Percentiles rank a stretch among this genome's conserved stretches.
phyloP scores from a whole-genome alignment of 2,888 invertebrate species.

The Drosophila buzzatii region DNA sequence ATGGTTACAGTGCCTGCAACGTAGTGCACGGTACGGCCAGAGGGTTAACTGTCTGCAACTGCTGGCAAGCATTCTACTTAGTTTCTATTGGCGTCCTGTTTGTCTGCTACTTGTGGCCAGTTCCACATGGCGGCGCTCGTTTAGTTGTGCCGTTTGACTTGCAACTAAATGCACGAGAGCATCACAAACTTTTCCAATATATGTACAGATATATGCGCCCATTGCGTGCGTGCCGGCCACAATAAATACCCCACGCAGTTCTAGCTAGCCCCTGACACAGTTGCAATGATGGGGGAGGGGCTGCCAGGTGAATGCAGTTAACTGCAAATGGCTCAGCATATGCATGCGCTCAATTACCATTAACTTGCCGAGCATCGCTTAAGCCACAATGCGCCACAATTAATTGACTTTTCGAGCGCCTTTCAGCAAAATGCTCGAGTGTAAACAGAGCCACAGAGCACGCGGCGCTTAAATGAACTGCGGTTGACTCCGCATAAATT shows the following conservation, averaged over 20 bases:
- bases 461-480: background rate
- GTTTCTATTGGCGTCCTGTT: background rate
- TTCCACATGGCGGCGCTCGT: constrained; percentile 40
- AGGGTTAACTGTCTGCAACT: constrained; percentile 6
- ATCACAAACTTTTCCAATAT: constrained; percentile 66
- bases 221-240: too few relatives aligned
- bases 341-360: background rate
- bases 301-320: constrained; percentile 2
- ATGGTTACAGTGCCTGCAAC: constrained; percentile 5
- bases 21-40: background rate
- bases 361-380: background rate
- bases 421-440: background rate
- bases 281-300: too few relatives aligned
- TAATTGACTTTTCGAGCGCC: constrained; percentile 2
- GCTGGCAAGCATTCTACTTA: background rate
- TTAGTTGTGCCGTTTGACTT: constrained; percentile 60
- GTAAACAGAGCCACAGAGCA: background rate
- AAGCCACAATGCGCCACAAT: background rate
- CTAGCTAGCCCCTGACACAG: background rate
- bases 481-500: constrained; percentile 1
- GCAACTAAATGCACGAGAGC: constrained; percentile 58
- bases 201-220: background rate
- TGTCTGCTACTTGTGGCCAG: constrained; percentile 14
- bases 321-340: background rate
- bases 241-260: background rate